Evolutionary conservation across 2,113 vertebrate species (phyloP), one percentile per base, ranked within the genome.

Genomic region (Tichodroma muraria): DNA sequence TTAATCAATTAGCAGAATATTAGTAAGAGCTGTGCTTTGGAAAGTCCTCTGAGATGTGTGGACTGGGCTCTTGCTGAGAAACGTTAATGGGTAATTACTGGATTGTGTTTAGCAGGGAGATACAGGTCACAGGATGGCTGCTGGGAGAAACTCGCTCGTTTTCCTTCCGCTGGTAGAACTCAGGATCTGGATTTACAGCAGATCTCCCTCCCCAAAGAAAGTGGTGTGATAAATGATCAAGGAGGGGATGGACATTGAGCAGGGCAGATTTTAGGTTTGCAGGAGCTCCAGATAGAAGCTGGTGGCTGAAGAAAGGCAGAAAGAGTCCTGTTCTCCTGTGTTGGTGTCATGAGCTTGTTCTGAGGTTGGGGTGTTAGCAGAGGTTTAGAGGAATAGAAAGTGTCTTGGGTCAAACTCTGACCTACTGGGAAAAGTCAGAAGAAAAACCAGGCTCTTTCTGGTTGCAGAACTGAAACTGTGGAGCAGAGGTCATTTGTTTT

Each of bases 31-130:
- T 52, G 56, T 45, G 91, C 87, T 91, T 88, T 31, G 75, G 79
- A 28, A 83, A 37, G 75, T 93, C 91, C 89, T 95, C 38, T 0
- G 81, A 95, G 94, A 69, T 80, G 84, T n/a, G 87, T 69, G 85
- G 91, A 85, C 93, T 63, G 71, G 87, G 91, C 87, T 94, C 70
- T 91, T 82, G 78, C 91, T 91, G 94, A 85, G 89, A 77, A 91
- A 63, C 53, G 35, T 94, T 93, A 94, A 95, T 88, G 87, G 84
- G 87, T 96, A 95, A 94, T 95, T 95, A 91, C 61, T 85, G 93
- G 70, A 8, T 72, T 66, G 72, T 88, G 85, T 93, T 91, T 61
- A 91, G 85, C 82, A 42, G 93, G 60, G 59, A 91, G 87, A 44
- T 52, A 6, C 4, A 61, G 86, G 65, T 94, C 88, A 57, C 25